Evolutionary conservation across 2,113 vertebrate genomes (phyloP).

Genomic region (Chascanopsetta lugubris): DNA sequence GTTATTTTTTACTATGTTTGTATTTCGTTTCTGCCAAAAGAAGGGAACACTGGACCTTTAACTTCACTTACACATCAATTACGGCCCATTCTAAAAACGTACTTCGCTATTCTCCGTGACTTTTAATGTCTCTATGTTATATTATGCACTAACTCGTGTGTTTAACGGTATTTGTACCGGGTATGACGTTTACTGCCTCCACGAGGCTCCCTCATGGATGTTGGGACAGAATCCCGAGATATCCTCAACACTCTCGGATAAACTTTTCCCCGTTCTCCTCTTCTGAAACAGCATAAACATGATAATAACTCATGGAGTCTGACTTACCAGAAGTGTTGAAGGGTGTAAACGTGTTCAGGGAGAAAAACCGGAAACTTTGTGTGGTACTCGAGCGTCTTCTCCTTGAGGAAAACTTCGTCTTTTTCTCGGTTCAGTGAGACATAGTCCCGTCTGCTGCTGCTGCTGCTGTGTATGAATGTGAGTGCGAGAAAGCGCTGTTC

Average conservation of each 20-base stretch:
- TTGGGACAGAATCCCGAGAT: neutral
- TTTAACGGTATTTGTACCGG: neutral
- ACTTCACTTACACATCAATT: too few relatives aligned
- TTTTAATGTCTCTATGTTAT: too few relatives aligned
- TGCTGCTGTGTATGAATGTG: slow-evolving; percentile 7
- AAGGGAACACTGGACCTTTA: too few relatives aligned
- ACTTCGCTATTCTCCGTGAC: too few relatives aligned
- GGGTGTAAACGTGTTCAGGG: accelerated
- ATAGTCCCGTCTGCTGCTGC: slow-evolving; percentile 28
- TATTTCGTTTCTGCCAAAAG: too few relatives aligned
- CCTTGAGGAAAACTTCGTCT: slow-evolving; percentile 7
- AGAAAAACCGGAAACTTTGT: neutral
- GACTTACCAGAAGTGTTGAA: slow-evolving; percentile 40
- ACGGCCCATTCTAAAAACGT: neutral
- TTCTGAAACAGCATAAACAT: neutral
- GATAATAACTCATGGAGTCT: accelerated
- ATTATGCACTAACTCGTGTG: too few relatives aligned
- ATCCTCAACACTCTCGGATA: neutral
- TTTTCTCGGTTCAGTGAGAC: neutral
- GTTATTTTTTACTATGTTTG: too few relatives aligned
- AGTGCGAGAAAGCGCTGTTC: slow-evolving; percentile 62
- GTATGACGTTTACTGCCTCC: slow-evolving; percentile 7
- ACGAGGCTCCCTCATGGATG: slow-evolving; percentile 51
- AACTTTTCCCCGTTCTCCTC: neutral
- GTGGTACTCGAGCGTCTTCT: neutral